A percentile compares a stretch with the other conserved stretches of the same genome.
phyloP scores from a whole-genome alignment of 2,113 vertebrate species.

The Lamprologus sp. region DNA sequence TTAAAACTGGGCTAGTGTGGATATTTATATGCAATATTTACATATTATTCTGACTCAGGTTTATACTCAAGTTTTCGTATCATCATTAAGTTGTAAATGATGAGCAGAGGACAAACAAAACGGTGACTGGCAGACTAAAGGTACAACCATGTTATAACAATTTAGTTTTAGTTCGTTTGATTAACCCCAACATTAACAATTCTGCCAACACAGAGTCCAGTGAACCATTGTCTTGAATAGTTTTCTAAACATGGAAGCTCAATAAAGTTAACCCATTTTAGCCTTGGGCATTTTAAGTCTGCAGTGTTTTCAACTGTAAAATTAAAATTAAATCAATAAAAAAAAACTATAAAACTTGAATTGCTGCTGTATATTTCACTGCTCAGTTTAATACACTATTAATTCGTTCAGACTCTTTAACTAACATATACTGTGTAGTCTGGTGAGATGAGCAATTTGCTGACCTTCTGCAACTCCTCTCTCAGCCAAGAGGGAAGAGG shows the following conservation, averaged over 20 bases:
- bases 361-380: not conserved
- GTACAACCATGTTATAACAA: not conserved
- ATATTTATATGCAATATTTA: not conserved
- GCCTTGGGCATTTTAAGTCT: not conserved
- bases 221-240: not conserved
- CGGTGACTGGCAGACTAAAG: not conserved
- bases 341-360: not conserved
- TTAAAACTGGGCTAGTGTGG: not conserved
- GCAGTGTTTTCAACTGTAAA: not conserved
- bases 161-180: not conserved
- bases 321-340: not conserved
- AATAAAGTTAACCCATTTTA: not conserved
- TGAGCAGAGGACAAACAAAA: not conserved
- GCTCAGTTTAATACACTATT: not conserved
- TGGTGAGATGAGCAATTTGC: conserved; percentile 49
- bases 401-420: not conserved
- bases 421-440: not conserved
- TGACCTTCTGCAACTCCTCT: conserved; percentile 96
- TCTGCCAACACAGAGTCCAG: not conserved
- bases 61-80: not conserved
- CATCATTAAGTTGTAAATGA: not conserved
- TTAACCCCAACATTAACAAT: not conserved
- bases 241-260: not conserved
- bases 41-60: not conserved
- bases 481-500: conserved; percentile 93